A percentile compares a stretch with the other conserved stretches of the same genome.
Conservation (phyloP, 2,113 vertebrate species). For the Oryctolagus cuniculus region mOryCun1.1 NC_091442.1:11274501-11275000, state of each 20-base stretch:
- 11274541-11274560: constrained; percentile 13
- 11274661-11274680: neutral
- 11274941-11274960: neutral
- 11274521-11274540: constrained; percentile 43
- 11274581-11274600: neutral
- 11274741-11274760: neutral
- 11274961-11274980: neutral
- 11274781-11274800: constrained; percentile 59
- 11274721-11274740: constrained; percentile 41
- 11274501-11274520: constrained; percentile 24
- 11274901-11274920: constrained; percentile 59
- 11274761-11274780: neutral
- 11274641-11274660: constrained; percentile 10
- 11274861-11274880: constrained; percentile 60
- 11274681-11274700: constrained; percentile 31
- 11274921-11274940: constrained; percentile 39
- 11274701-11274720: constrained; percentile 38
- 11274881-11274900: constrained; percentile 57
- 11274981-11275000: neutral
- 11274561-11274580: constrained; percentile 33
- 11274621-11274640: neutral
- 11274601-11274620: neutral
- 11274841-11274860: constrained; percentile 66
- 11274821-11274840: constrained; percentile 66
- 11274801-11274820: constrained; percentile 52